Evolutionary conservation across 2,888 invertebrate genomes (phyloP), one percentile per base, ranked within the genome.

Genomic region (Drosophila colorata): DNA sequence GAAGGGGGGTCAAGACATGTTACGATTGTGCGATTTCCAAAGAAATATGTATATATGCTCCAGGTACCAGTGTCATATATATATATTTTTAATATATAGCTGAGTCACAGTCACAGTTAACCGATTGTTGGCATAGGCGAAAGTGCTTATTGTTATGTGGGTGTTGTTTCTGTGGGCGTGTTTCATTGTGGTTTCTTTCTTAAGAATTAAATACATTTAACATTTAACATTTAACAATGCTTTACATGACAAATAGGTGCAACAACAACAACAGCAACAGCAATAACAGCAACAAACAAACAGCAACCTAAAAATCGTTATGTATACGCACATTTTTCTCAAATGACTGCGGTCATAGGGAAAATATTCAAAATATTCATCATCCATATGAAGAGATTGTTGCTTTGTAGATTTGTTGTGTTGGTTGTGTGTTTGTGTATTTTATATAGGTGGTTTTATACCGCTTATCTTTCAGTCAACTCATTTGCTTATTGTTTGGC

Each of bases 301-400:
- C 44, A 53, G 57, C 28, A 60, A 78, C 23, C 66, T 44, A 43
- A 57, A 60, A 49, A 44, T 58, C 8, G 8, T 53, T 28, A 71
- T 16, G 23, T 58, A 88, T 91, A 91, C 91, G 80, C 90, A 91
- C 91, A 79, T 91, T 86, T 91, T 91, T 75, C 81, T 81, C 68
- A 91, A 82, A 80, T 91, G 90, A 80, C 90, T 89, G 79, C 88
- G 78, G 86, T 90, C 91, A 80, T 89, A 91, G 43, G 91, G 90
- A 78, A 91, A 84, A 74, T 90, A 90, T 68, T 89, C 88, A 77
- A 88, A 91, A 83, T 86, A 91, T 80, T 90, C 89, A 90, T 91
- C 85, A 90, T 90, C 91, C 91, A 91, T 91, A 83, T 75, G 82
- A 61, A 52, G 13, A 53, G 60, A 31, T 67, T 48, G 46, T 11